These are phyloP conservation scores for Eurystomus glaucurus DNA, from an alignment of 2,797 vertebrate species.

Conservation along the genomic window DNA sequence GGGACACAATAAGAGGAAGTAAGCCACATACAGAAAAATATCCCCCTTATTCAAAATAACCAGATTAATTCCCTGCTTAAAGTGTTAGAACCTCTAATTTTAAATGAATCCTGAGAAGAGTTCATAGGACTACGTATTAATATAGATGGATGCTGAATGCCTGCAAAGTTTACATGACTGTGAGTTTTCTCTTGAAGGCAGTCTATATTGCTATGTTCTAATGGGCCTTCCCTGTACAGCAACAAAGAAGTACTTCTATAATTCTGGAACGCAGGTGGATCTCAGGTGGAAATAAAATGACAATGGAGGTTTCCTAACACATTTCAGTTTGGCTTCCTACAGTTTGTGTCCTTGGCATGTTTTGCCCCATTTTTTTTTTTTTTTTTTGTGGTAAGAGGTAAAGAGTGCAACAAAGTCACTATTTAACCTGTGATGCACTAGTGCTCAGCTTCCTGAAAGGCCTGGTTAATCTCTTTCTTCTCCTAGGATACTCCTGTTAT, in stretches of 20 bases:
- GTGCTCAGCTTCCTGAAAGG: background rate
- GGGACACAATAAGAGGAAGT: background rate
- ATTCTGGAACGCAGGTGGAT: background rate
- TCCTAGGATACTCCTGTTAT: background rate
- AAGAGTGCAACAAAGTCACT: background rate
- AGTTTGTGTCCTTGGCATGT: background rate
- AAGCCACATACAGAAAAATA: background rate
- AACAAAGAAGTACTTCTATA: background rate
- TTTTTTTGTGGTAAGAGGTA: background rate
- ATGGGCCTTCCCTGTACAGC: background rate
- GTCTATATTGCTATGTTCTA: background rate
- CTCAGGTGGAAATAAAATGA: background rate
- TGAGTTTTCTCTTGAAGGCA: background rate
- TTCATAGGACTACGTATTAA: background rate
- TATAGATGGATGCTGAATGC: background rate
- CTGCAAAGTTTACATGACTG: background rate
- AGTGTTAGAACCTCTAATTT: background rate
- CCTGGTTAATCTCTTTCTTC: background rate
- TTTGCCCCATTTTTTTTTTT: background rate
- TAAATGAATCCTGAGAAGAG: background rate
- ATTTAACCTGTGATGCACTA: background rate
- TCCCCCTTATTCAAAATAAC: background rate
- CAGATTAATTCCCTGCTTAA: background rate
- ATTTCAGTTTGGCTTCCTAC: background rate
- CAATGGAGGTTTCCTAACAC: background rate